Base-by-base conservation (phyloP, 2,888 invertebrate species). In the Drosophila atripex region DNA sequence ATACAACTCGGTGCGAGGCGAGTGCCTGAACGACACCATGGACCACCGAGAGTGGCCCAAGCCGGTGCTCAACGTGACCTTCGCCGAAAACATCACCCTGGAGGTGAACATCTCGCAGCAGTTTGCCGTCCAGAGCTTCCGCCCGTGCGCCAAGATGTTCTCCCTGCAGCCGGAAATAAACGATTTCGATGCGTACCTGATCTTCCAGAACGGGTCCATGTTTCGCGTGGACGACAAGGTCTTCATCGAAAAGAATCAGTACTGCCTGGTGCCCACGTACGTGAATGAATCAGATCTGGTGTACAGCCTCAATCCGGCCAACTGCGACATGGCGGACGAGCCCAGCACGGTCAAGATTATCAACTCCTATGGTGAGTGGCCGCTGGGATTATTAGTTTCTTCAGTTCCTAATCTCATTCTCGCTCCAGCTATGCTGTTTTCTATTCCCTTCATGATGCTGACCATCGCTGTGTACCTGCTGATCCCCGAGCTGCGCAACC, bases 401-500 rank as follows among this genome's bases (percentile, higher is more conserved):
- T 7, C 6, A 7, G 11, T 16, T 16, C 12, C 16, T 16, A 5
- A 14, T 14, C 6, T 21, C 55, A 4, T 38, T 6, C 21, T 0
- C 4, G 12, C 60, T 35, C 85, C 91, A 95, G 95, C 95, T 57
- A 93, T 96, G 90, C 91, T 95, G 3, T 92, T 95, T 21, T 96
- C 96, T 2, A 93, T 95, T 63, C 95, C 95, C 2, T 96, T 96
- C 77, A 93, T 96, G 41, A 84, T 95, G 52, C 92, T 94, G 0
- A 96, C 96, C 2, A 94, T 96, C 75, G 78, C 95, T 43, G 95
- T 96, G 0, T 96, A 96, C 89, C 94, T 94, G 3, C 90, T 94
- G 49, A 93, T 96, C 57, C 94, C 95, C 0, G 95, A 96, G 72
- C 90, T 95, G 38, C 92, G 94, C 49, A 96, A 95, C 89, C 92